Percentiles rank a stretch among this genome's conserved stretches.
These are phyloP conservation scores for Acanthaster planci DNA, from an alignment of 35 echinoderm and acorn worm genomes.

Conservation along the genomic window DNA sequence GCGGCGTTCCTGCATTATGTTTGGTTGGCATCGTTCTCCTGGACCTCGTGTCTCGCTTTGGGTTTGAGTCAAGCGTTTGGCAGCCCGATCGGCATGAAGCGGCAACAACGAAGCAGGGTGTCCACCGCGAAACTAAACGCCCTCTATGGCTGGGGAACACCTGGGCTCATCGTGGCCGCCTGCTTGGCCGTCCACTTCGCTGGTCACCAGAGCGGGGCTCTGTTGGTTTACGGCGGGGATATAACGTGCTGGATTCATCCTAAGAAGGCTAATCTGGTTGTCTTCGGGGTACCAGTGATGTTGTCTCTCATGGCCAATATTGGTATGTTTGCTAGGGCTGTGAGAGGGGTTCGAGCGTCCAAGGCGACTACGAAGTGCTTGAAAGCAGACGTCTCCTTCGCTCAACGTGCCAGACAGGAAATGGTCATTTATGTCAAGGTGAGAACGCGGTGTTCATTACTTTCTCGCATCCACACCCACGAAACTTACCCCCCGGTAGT, in stretches of 20 bases:
- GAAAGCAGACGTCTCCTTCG: neutral
- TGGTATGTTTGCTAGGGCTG: conserved; percentile 5
- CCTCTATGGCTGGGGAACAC: conserved; percentile 22
- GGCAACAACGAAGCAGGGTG: neutral
- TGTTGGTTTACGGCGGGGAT: neutral
- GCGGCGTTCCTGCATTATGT: conserved; percentile 43
- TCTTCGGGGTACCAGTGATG: conserved; percentile 27
- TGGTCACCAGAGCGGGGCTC: neutral
- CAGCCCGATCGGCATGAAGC: conserved; percentile 4
- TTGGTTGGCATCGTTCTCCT: conserved; percentile 55
- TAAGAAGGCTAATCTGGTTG: neutral
- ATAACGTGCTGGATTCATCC: conserved; percentile 1
- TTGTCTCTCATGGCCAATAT: conserved; percentile 2
- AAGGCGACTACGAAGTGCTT: conserved; percentile 5
- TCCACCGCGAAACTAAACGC: neutral
- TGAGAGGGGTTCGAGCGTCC: neutral
- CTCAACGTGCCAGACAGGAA: neutral
- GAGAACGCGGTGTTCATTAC: no score
- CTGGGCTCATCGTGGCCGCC: neutral
- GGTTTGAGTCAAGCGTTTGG: conserved; percentile 57
- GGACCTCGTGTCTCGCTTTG: conserved; percentile 60
- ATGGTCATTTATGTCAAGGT: conserved; percentile 31
- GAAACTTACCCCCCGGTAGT: no score
- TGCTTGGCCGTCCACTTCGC: conserved; percentile 17
- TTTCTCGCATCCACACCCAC: no score